Percentiles rank a stretch among this genome's conserved stretches.
Conservation (phyloP, 2,888 invertebrate genomes). For the Drosophila rellima region DNA sequence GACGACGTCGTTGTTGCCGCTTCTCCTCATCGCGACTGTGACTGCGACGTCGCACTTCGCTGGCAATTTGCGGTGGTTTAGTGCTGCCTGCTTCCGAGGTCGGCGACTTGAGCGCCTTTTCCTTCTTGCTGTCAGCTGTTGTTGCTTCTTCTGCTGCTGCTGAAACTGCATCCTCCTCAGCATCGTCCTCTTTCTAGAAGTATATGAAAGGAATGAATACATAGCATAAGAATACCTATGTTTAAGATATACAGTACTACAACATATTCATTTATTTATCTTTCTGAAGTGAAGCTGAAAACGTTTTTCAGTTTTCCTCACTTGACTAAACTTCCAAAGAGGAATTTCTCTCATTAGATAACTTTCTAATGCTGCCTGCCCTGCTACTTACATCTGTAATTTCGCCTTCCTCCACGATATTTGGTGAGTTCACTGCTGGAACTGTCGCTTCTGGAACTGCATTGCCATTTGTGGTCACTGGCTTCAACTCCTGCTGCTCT, state of each 20-base stretch:
- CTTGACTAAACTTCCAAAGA: neutral
- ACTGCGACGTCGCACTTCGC: slow-evolving; percentile 37
- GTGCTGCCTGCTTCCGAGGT: neutral
- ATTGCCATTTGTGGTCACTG: slow-evolving; percentile 47
- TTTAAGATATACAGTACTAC: neutral
- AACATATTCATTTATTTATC: neutral
- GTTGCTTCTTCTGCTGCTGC: neutral
- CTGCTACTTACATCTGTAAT: slow-evolving; percentile 62
- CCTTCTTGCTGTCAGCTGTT: neutral
- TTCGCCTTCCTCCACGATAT: slow-evolving; percentile 66
- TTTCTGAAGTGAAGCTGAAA: neutral
- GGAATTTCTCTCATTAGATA: neutral
- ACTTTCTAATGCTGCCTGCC: neutral
- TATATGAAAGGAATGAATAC: neutral
- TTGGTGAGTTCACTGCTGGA: slow-evolving; percentile 9
- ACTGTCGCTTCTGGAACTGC: slow-evolving; percentile 6
- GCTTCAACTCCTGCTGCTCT: neutral
- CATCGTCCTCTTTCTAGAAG: slow-evolving; percentile 59
- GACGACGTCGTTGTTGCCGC: slow-evolving; percentile 44
- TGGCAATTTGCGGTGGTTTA: slow-evolving; percentile 42
- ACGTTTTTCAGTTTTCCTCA: neutral
- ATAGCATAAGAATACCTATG: neutral
- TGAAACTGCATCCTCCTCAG: neutral
- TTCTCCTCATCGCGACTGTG: slow-evolving; percentile 32
- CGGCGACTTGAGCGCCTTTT: slow-evolving; percentile 1